Conservation (phyloP, 2,888 invertebrate genomes). For the Aspidapion aeneum region DNA sequence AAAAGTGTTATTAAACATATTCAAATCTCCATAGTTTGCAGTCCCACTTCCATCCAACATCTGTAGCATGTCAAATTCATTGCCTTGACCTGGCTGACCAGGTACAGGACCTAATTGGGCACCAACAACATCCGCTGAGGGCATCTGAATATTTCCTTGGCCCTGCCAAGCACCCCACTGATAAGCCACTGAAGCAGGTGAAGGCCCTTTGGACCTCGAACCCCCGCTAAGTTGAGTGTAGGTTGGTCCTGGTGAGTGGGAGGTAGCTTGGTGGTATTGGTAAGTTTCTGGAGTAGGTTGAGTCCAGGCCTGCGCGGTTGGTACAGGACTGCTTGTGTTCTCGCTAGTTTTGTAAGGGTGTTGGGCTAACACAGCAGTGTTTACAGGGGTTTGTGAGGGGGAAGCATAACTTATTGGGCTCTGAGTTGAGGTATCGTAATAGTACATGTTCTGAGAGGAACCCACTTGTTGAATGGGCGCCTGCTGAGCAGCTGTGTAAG, state of each 20-base stretch:
- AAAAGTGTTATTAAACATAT: conserved; percentile 83
- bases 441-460: conserved; percentile 67
- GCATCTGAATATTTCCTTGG: conserved; percentile 42
- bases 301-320: conserved; percentile 56
- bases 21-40: conserved; percentile 82
- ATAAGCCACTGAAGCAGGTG: conserved; percentile 38
- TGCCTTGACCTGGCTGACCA: conserved; percentile 70
- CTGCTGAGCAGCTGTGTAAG: conserved; percentile 30
- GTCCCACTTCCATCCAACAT: conserved; percentile 75
- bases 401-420: conserved; percentile 64
- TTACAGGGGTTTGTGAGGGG: conserved; percentile 58
- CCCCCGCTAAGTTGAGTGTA: conserved; percentile 57
- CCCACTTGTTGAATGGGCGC: conserved; percentile 50
- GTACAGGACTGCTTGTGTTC: conserved; percentile 65
- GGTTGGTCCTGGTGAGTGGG: conserved; percentile 81
- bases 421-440: conserved; percentile 53
- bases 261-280: conserved; percentile 63
- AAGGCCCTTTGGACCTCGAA: conserved; percentile 58
- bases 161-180: conserved; percentile 45
- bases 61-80: conserved; percentile 88
- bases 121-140: conserved; percentile 43
- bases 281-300: conserved; percentile 67
- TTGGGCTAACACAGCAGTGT: conserved; percentile 58
- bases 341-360: conserved; percentile 48
- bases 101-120: conserved; percentile 53